Percentiles rank a stretch among this genome's conserved stretches.
These are phyloP conservation scores for Hydra vulgaris DNA, from an alignment of 30 jellyfish, hydroid and myxozoan species.

Conservation along the genomic window DNA sequence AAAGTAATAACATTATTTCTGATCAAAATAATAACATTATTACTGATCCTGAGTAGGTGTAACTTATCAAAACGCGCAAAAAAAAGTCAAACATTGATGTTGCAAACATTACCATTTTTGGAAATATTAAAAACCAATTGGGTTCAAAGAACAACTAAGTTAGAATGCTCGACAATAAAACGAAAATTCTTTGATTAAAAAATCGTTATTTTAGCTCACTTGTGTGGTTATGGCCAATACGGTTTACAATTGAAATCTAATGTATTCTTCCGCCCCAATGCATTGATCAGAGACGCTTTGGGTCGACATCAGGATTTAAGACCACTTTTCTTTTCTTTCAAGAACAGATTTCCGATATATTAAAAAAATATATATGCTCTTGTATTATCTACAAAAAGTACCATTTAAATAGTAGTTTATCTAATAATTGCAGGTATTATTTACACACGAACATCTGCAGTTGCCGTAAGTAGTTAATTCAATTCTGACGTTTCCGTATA, in stretches of 20 bases:
- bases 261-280: background rate
- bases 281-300: background rate
- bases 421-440: too few relatives aligned
- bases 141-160: background rate
- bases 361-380: background rate
- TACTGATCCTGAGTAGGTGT: too few relatives aligned
- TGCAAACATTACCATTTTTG: background rate
- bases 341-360: background rate
- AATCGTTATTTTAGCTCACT: background rate
- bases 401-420: too few relatives aligned
- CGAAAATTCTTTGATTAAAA: background rate
- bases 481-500: too few relatives aligned
- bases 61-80: too few relatives aligned
- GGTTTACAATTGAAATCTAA: background rate
- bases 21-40: too few relatives aligned
- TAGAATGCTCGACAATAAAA: background rate
- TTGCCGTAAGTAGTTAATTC: too few relatives aligned
- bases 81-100: too few relatives aligned
- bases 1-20: too few relatives aligned
- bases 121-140: background rate
- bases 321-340: background rate
- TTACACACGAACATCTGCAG: too few relatives aligned
- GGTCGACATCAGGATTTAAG: background rate
- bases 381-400: background rate
- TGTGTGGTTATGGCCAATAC: background rate